Evolutionary conservation across 2,888 invertebrate species (phyloP), one percentile per base, ranked within the genome.

Genomic region (Troilus luridus): DNA sequence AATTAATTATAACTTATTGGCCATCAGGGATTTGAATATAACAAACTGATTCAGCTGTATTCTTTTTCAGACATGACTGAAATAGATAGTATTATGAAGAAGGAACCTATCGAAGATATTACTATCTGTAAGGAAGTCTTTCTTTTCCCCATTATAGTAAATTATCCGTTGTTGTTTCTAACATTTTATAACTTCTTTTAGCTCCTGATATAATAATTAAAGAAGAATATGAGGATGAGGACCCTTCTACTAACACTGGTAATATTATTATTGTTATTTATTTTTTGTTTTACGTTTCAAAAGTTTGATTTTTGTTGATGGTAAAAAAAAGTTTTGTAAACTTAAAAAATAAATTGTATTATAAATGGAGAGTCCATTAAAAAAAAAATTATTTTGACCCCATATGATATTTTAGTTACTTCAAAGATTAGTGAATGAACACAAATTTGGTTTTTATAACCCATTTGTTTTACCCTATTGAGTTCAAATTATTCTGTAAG

Each of bases 151-250:
- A 58, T 85, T 85, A 10, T 56, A 56, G n/a, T 58, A 41, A 27
- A 9, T 41, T 77, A 41, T 41, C 17, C 41, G 0, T 6, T 21
- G 0, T 56, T 56, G 56, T 56, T 85, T 85, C 56, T 85, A 12
- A 85, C 21, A 12, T 5, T 85, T 85, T n/a, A 27, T n/a, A 17
- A 12, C n/a, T 85, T 21, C n/a, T 85, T 85, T 58, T 56, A 85
- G 85, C 85, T n/a, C 85, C 85, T 85, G 85, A 85, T n/a, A 85
- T 85, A 54, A 85, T 85, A 54, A 85, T 85, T 10, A 85, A 85
- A 41, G 85, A 85, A 56, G 85, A 85, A 58, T 85, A 85, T 56
- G 85, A 85, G 8, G 81, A 81, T 2, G 56, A 27, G 7, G 72
- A 77, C 41, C 17, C 27, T 27, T 77, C 72, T 9, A 41, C 41